Evolutionary conservation across 1,140 invertebrate genomes (phyloP).

Genomic region (Cardiocondyla obscurior): DNA sequence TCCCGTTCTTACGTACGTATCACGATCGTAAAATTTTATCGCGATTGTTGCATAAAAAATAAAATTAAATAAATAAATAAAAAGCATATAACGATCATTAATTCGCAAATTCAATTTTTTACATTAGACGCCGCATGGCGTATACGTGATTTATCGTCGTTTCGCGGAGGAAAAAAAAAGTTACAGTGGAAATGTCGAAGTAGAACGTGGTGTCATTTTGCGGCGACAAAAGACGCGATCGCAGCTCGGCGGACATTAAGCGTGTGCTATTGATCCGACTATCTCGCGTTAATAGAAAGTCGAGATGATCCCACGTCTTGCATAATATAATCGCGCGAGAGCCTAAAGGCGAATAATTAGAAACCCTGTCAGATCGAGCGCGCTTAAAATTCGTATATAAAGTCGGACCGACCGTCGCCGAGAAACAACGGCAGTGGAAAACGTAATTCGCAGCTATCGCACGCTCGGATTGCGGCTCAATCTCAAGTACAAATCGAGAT

Average conservation of each 20-base stretch:
- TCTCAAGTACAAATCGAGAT: conserved; percentile 42
- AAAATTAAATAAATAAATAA: no score
- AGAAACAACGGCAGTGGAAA: conserved; percentile 9
- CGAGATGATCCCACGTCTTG: conserved; percentile 32
- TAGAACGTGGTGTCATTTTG: conserved; percentile 14
- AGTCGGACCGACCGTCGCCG: no score
- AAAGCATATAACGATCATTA: neutral
- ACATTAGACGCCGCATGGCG: neutral
- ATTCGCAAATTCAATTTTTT: neutral
- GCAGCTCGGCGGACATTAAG: neutral
- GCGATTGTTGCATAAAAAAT: neutral
- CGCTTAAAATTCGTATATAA: neutral
- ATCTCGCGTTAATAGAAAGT: conserved; percentile 37
- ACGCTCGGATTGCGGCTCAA: conserved; percentile 19
- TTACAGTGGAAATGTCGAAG: conserved; percentile 19
- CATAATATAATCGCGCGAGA: neutral
- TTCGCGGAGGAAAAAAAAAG: conserved; percentile 1
- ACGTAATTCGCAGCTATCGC: neutral
- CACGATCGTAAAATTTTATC: neutral
- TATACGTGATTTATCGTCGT: neutral
- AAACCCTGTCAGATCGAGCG: neutral
- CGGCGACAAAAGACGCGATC: conserved; percentile 23
- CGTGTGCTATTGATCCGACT: conserved; percentile 36
- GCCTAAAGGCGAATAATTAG: neutral
- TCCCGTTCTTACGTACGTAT: neutral